Base-by-base conservation (phyloP, 2,113 vertebrate genomes). In the Symphodus melops region DNA sequence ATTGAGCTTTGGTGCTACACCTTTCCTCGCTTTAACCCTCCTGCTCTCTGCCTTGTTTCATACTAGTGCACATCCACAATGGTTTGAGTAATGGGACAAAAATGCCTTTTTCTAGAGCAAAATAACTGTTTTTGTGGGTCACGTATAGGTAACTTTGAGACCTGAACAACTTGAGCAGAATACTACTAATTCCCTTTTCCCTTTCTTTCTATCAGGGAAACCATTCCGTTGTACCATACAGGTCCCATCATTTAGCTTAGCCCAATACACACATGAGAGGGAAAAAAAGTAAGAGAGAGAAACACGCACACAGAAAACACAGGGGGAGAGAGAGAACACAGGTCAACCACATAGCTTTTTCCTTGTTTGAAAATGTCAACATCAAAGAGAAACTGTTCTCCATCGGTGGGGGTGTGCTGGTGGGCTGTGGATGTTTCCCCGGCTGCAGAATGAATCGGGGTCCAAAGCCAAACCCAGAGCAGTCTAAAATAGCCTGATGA, bases 1-100 rank as follows among this genome's bases (percentile, higher is more conserved):
- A 90, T 89, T 87, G 89, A 88, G 91, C 88, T 88, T 85, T 78
- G 83, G 82, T 72, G 84, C 85, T 85, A 85, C 82, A 87, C 89
- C 88, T 91, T 83, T 81, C 75, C 77, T 87, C 74, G 80, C 85
- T 86, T 90, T 82, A 77, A 84, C 79, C 77, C 79, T 84, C 83
- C 75, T 71, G 61, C 77, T 33, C 28, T 33, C 28, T 33, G 28
- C 63, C 84, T 88, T 87, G 86, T 89, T 90, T 90, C 81, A 88
- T 88, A 87, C 77, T 82, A 92, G 88, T 89, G 79, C 84, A 80
- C 79, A 88, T 57, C 88, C 76, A 83, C 88, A 87, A 83, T 86
- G 74, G 80, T 78, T 88, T 79, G 79, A 86, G 88, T 90, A 90
- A 91, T 92, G 85, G 88, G 73, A 79, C 84, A 81, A 90, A 91